A percentile compares a stretch with the other conserved stretches of the same genome.
Conservation (phyloP, 1,140 invertebrate species). For the Drosophila subpulchrella region DNA sequence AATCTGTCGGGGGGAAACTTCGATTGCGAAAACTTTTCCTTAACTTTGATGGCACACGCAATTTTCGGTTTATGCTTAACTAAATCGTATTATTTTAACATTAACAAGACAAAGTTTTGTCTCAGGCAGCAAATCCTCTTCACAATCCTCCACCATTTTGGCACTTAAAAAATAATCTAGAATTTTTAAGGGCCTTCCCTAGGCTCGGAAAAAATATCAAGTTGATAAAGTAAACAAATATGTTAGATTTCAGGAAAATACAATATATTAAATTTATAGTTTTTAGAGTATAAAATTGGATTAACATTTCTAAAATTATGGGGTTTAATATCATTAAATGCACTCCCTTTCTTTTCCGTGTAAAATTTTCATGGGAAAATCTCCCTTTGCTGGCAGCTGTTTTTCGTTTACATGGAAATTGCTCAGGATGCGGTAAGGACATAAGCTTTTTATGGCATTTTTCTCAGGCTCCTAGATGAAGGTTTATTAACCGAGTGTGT, state of each 20-base stretch:
- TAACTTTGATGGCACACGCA: conserved; percentile 40
- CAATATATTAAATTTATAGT: background rate
- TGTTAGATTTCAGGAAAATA: background rate
- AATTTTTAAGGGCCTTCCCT: conserved; percentile 36
- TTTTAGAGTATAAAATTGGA: background rate
- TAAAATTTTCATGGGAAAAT: conserved; percentile 66
- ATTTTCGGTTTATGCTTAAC: conserved; percentile 55
- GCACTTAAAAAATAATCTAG: conserved; percentile 61
- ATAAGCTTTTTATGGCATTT: conserved; percentile 72
- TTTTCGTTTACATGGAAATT: conserved; percentile 60
- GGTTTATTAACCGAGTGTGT: conserved; percentile 61
- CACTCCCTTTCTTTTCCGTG: conserved; percentile 13
- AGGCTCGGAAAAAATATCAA: background rate
- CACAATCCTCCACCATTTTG: background rate
- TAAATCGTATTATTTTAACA: conserved; percentile 77
- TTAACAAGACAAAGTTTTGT: conserved; percentile 64
- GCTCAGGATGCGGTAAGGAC: conserved; percentile 57
- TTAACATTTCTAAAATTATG: too few relatives aligned
- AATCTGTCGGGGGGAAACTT: conserved; percentile 14
- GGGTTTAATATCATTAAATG: background rate
- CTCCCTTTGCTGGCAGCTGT: conserved; percentile 37
- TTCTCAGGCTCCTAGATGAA: conserved; percentile 26
- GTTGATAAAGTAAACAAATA: background rate
- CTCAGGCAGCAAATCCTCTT: conserved; percentile 27
- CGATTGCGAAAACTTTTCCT: conserved; percentile 32